These are phyloP conservation scores for Sebastes itinus DNA, from an alignment of 2,797 vertebrate species.

Conservation along the genomic window DNA sequence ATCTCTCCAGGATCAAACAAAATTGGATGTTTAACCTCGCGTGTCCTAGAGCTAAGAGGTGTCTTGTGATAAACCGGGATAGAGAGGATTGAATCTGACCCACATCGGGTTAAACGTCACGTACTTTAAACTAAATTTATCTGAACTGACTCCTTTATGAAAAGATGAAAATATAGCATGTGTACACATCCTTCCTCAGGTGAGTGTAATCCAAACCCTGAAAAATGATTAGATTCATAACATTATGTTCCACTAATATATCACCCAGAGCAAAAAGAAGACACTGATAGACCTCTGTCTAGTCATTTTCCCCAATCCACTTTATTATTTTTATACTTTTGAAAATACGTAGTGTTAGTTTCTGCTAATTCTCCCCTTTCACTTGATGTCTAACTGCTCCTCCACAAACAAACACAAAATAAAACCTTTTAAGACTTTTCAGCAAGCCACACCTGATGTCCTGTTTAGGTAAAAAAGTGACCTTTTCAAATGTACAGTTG, in stretches of 20 bases:
- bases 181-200: not conserved
- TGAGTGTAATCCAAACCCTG: not conserved
- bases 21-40: slow-evolving; percentile 69
- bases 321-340: not conserved
- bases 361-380: not conserved
- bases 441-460: not conserved
- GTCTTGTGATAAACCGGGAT: slow-evolving; percentile 43
- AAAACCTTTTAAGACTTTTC: not conserved
- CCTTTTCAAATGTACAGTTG: not conserved
- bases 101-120: slow-evolving; percentile 36
- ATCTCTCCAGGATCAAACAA: slow-evolving; percentile 66
- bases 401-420: not conserved
- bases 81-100: slow-evolving; percentile 58
- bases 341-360: not conserved
- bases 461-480: not conserved
- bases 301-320: not conserved
- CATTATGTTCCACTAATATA: not conserved
- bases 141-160: not conserved
- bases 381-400: not conserved
- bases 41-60: slow-evolving; percentile 49
- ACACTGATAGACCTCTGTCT: not conserved
- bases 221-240: not conserved
- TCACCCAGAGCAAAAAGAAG: not conserved
- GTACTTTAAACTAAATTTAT: slow-evolving; percentile 12
- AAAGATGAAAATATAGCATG: not conserved